Evolutionary conservation across 2,113 vertebrate genomes (phyloP).

Genomic region (Malurus melanocephalus): DNA sequence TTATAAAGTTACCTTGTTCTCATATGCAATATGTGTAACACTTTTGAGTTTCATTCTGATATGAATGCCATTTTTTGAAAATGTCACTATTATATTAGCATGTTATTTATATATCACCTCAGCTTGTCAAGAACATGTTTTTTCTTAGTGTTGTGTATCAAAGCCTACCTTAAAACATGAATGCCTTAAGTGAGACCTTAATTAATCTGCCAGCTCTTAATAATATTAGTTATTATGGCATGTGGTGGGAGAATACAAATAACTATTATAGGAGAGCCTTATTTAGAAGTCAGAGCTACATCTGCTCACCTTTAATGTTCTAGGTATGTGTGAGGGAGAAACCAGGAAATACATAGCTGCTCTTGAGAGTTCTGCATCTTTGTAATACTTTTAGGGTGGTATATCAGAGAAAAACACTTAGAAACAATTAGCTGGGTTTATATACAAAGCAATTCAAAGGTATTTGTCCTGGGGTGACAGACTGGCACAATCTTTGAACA

Average conservation of each 20-base stretch:
- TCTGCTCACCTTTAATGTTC: neutral
- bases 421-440: neutral
- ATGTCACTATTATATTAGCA: neutral
- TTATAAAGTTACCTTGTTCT: neutral
- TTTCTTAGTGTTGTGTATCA: neutral
- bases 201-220: neutral
- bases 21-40: neutral
- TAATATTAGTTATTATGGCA: neutral
- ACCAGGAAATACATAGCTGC: neutral
- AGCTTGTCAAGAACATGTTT: neutral
- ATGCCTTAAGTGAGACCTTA: neutral
- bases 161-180: neutral
- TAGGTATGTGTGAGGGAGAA: neutral
- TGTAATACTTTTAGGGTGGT: neutral
- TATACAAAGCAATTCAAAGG: neutral
- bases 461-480: neutral
- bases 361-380: neutral
- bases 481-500: neutral
- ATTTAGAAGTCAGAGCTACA: neutral
- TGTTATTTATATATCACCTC: neutral
- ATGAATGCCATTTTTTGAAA: neutral
- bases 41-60: neutral
- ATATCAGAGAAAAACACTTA: neutral
- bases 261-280: neutral
- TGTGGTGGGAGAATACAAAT: neutral